These are phyloP conservation scores for Amblyraja radiata DNA, from an alignment of 2,797 vertebrate species.

Conservation along the genomic window DNA sequence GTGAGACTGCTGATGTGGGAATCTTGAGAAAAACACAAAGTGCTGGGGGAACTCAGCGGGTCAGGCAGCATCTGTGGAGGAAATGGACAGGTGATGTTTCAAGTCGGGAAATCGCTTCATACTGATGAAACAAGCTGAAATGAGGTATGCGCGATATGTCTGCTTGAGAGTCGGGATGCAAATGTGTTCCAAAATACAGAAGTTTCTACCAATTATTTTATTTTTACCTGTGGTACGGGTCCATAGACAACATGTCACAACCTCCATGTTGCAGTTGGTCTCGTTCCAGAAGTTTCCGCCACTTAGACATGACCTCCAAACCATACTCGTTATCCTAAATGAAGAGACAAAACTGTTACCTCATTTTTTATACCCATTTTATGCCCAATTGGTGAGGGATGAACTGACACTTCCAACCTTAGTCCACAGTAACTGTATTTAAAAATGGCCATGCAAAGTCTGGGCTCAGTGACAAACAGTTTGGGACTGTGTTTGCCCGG, in stretches of 20 bases:
- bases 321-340: conserved; percentile 77
- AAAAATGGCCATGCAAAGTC: too few relatives aligned
- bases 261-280: conserved; percentile 71
- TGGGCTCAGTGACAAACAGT: too few relatives aligned
- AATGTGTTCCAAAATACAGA: neutral
- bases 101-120: too few relatives aligned
- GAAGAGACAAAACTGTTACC: neutral
- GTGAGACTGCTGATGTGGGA: too few relatives aligned
- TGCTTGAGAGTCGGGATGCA: neutral
- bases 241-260: conserved; percentile 75
- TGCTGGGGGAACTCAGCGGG: too few relatives aligned
- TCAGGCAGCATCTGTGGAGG: too few relatives aligned
- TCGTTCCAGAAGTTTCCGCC: conserved; percentile 85
- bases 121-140: neutral
- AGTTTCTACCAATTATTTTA: neutral
- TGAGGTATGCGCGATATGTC: neutral
- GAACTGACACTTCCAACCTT: neutral
- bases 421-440: neutral
- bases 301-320: conserved; percentile 81
- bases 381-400: neutral
- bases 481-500: neutral
- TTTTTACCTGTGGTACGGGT: conserved; percentile 87
- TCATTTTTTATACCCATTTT: neutral
- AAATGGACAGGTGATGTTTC: too few relatives aligned
- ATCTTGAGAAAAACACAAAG: too few relatives aligned